phyloP scores from a whole-genome alignment of 2,888 invertebrate genomes.

The Torymus auratus region DNA sequence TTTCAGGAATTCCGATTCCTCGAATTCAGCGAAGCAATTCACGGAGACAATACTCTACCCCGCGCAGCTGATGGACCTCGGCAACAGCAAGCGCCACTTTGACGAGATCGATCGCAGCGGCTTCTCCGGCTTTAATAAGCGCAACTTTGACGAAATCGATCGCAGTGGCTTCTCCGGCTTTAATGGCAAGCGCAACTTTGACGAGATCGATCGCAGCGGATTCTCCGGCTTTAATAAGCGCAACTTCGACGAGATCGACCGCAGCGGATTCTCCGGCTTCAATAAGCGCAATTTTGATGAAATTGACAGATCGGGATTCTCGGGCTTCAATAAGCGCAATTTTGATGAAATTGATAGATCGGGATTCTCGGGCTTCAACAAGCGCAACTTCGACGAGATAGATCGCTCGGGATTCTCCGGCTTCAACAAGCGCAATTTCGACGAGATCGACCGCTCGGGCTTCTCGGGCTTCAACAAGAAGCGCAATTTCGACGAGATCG shows the following conservation, averaged over 20 bases:
- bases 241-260: conserved; percentile 82
- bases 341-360: conserved; percentile 83
- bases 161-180: conserved; percentile 79
- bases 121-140: conserved; percentile 78
- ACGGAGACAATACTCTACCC: conserved; percentile 46
- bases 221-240: conserved; percentile 80
- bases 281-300: conserved; percentile 80
- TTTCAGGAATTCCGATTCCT: conserved; percentile 27
- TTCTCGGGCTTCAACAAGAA: conserved; percentile 74
- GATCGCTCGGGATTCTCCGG: conserved; percentile 76
- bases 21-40: neutral
- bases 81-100: conserved; percentile 77
- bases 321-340: conserved; percentile 79
- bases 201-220: conserved; percentile 82
- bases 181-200: conserved; percentile 79
- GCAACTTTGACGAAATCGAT: conserved; percentile 82
- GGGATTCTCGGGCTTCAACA: conserved; percentile 80
- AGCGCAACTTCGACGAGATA: conserved; percentile 78
- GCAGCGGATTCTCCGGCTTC: conserved; percentile 79
- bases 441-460: conserved; percentile 77
- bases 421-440: conserved; percentile 78
- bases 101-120: conserved; percentile 81
- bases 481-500: conserved; percentile 78
- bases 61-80: conserved; percentile 19
- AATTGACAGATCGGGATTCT: conserved; percentile 80